These are phyloP conservation scores for Chascanopsetta lugubris DNA, from an alignment of 2,113 vertebrate genomes.

Conservation along the genomic window DNA sequence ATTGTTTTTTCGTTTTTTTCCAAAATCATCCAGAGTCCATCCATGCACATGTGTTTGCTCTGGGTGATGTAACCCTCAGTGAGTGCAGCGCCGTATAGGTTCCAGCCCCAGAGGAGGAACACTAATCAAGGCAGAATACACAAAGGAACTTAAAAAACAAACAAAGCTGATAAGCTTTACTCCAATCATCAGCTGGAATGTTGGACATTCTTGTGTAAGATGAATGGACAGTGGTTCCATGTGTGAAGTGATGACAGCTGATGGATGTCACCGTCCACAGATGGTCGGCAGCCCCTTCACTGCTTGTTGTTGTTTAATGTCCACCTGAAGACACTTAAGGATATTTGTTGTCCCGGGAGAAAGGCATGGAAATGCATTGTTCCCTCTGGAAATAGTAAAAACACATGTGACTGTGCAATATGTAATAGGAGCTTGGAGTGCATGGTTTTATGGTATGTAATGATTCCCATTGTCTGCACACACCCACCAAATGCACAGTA, in stretches of 20 bases:
- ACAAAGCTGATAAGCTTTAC: conserved; percentile 22
- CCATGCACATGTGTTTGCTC: conserved; percentile 17
- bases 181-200: conserved; percentile 3
- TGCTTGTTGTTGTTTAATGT: conserved; percentile 3
- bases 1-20: too few species aligned
- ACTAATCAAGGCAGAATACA: conserved; percentile 38
- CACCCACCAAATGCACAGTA: too few species aligned
- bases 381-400: neutral
- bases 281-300: conserved; percentile 17
- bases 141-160: conserved; percentile 28
- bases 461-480: too few species aligned
- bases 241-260: conserved; percentile 16
- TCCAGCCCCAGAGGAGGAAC: conserved; percentile 12
- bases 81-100: conserved; percentile 1
- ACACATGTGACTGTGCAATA: neutral
- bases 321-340: neutral
- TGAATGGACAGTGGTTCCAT: neutral
- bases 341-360: neutral
- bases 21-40: conserved; percentile 2
- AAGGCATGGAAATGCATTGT: neutral
- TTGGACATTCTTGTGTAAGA: neutral
- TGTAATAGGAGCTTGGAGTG: neutral
- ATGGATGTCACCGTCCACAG: conserved; percentile 3
- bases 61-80: conserved; percentile 30
- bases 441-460: neutral